Base-by-base conservation (phyloP, 2,113 vertebrate species). In the Salvelinus fontinalis region DNA sequence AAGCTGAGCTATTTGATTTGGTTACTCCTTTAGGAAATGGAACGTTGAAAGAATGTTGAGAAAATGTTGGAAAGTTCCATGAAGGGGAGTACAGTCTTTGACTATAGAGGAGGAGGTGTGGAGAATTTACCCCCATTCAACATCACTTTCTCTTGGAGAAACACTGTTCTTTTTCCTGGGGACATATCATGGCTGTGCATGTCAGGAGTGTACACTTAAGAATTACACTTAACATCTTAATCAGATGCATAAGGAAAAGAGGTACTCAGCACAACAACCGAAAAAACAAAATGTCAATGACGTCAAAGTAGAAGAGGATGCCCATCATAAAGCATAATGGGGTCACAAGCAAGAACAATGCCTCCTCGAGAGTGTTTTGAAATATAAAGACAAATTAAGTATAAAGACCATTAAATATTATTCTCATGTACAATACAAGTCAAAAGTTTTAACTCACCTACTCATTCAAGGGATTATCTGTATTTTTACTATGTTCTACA, bases 61-160 rank as follows among this genome's bases (percentile, higher is more conserved):
- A 44, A 9, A 44, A 34, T 69, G 16, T 69, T 5, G 0, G 3
- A 18, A 39, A n/a, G 18, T 69, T 69, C 20, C 6, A 39, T 34
- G 67, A 18, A 27, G 13, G 22, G 2, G 22, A 26, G 1, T 44
- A 69, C 22, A 44, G 31, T 27, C 18, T 3, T 39, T 39, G 67
- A 6, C 20, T 22, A 39, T 31, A 29, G 39, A 44, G 39, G 65
- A 67, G 1, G 11, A 8, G 26, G 27, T 26, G 27, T 29, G 65
- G 5, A 6, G 13, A 29, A 14, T 39, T 69, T 69, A 39, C 20
- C 7, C 8, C 12, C 20, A n/a, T 69, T 39, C 67, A 44, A 34
- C 67, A 69, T 69, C 34, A 39, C 67, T 68, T 68, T 69, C 31
- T 69, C 67, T 68, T 39, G n/a, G 18, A 11, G 5, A 69, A 44